Percentiles rank a stretch among this genome's conserved stretches.
Conservation (phyloP, 2,113 vertebrate genomes). For the Madoqua kirkii region DNA sequence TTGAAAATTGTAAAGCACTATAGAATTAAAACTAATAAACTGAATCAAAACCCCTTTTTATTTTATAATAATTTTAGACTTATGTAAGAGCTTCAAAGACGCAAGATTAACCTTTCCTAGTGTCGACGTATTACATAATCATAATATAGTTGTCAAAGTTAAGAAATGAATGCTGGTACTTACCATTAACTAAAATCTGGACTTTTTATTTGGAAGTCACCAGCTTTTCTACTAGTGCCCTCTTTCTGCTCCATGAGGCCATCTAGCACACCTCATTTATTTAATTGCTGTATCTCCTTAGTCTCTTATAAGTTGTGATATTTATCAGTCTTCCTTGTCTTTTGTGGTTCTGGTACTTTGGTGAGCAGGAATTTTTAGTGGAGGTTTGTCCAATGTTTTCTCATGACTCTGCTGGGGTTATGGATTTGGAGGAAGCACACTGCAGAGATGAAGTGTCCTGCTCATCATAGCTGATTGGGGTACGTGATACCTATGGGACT, state of each 20-base stretch:
- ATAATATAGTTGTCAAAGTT: background rate
- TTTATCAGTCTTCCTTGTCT: background rate
- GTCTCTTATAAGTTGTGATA: background rate
- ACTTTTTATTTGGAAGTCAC: background rate
- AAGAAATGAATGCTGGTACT: background rate
- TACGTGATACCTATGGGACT: fast-evolving
- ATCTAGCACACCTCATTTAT: background rate
- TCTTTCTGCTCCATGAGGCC: background rate
- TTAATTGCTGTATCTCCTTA: too few species aligned
- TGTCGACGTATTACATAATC: background rate
- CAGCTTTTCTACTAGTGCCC: too few species aligned
- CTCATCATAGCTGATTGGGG: fast-evolving
- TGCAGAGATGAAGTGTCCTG: fast-evolving
- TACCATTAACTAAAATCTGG: background rate
- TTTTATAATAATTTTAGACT: background rate
- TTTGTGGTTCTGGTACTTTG: background rate
- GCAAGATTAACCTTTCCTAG: background rate
- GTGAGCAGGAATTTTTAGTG: background rate
- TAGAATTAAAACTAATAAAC: background rate
- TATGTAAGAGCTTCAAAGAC: background rate
- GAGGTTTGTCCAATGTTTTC: background rate
- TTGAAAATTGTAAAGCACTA: background rate
- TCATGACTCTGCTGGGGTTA: background rate
- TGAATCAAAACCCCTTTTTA: background rate
- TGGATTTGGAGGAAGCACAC: fast-evolving